Evolutionary conservation across 2,113 vertebrate species (phyloP).

Genomic region (Psittacula cyanocephala): DNA sequence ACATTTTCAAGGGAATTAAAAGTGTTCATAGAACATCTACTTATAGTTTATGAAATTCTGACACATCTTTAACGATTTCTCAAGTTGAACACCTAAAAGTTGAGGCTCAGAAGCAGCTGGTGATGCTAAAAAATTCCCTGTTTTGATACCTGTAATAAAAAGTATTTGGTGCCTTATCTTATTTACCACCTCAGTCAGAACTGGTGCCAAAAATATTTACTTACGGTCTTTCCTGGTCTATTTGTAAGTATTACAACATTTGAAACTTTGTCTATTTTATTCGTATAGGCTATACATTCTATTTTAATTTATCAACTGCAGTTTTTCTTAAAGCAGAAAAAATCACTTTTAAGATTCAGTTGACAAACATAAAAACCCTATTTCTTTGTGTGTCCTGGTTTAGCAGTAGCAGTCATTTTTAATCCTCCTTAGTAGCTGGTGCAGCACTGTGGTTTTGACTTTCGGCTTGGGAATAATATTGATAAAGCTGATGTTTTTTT

Average conservation of each 20-base stretch:
- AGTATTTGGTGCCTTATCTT: background rate
- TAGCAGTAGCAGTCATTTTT: no score
- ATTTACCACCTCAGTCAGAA: background rate
- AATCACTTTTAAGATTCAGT: background rate
- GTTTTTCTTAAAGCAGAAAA: background rate
- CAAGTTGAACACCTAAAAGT: background rate
- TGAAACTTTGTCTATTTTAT: background rate
- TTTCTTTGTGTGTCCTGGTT: background rate
- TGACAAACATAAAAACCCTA: fast-evolving
- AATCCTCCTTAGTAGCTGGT: no score
- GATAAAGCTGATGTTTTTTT: no score
- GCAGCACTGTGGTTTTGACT: no score
- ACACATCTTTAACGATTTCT: background rate
- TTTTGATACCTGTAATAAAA: background rate
- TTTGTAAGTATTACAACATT: background rate
- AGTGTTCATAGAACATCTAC: background rate
- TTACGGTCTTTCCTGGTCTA: background rate
- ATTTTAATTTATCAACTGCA: background rate
- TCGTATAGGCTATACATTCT: background rate
- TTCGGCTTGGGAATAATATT: no score
- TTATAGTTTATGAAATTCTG: background rate
- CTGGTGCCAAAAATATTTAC: background rate
- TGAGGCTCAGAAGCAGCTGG: background rate
- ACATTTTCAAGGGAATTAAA: background rate
- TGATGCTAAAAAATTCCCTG: background rate